Evolutionary conservation across 2,888 invertebrate genomes (phyloP).

Genomic region (Plagodis dolabraria): DNA sequence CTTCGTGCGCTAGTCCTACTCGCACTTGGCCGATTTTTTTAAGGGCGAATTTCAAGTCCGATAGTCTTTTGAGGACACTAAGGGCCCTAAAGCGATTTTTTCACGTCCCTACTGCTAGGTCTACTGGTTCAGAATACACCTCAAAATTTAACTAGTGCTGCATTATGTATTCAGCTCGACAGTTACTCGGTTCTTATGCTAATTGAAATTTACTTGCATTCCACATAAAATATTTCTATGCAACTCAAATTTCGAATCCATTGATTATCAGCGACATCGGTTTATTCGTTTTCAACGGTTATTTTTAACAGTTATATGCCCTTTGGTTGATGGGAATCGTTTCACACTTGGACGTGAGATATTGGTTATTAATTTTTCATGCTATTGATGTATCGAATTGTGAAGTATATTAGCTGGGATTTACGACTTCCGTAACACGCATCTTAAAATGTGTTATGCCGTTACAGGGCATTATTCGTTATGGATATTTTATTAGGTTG

Average conservation of each 20-base stretch:
- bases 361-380: conserved; percentile 31
- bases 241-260: conserved; percentile 28
- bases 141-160: conserved; percentile 46
- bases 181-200: conserved; percentile 64
- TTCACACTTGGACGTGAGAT: conserved; percentile 29
- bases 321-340: conserved; percentile 30
- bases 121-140: conserved; percentile 36
- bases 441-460: conserved; percentile 8
- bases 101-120: conserved; percentile 6
- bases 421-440: conserved; percentile 17
- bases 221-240: conserved; percentile 44
- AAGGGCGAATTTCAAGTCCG: too few species aligned
- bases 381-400: conserved; percentile 19
- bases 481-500: conserved; percentile 11
- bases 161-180: conserved; percentile 66
- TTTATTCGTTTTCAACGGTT: conserved; percentile 34
- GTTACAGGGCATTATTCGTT: conserved; percentile 10
- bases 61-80: too few species aligned
- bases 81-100: not conserved
- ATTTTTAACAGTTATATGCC: conserved; percentile 34
- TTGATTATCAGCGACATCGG: conserved; percentile 25
- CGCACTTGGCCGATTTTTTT: too few species aligned
- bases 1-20: too few species aligned
- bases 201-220: conserved; percentile 46
- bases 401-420: conserved; percentile 6